Evolutionary conservation across 2,888 invertebrate species (phyloP).

Genomic region (Dendrolimus houi): DNA sequence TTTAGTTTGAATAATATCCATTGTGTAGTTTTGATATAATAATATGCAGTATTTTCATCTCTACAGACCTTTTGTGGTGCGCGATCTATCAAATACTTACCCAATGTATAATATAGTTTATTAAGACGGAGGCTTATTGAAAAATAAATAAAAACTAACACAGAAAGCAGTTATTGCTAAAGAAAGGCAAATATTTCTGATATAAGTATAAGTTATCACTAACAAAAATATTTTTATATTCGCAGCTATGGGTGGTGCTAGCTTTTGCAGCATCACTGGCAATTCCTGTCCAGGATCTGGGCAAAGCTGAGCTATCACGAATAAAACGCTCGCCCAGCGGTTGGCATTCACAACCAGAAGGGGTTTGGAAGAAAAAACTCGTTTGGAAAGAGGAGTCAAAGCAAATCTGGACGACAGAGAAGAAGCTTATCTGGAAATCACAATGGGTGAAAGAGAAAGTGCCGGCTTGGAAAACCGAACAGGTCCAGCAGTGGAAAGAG

Average conservation of each 20-base stretch:
- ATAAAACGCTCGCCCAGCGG: conserved; percentile 74
- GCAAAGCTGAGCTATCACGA: conserved; percentile 51
- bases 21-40: no score
- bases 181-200: no score
- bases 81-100: no score
- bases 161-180: no score
- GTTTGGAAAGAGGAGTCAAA: conserved; percentile 91
- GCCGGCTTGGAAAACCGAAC: conserved; percentile 86
- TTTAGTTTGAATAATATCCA: no score
- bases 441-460: conserved; percentile 85
- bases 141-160: no score
- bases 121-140: no score
- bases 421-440: conserved; percentile 83
- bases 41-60: no score
- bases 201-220: neutral
- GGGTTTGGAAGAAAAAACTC: conserved; percentile 88
- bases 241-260: conserved; percentile 78
- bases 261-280: conserved; percentile 65
- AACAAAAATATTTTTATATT: conserved; percentile 27
- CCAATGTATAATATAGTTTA: no score
- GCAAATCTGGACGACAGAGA: conserved; percentile 84
- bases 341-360: conserved; percentile 77
- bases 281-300: conserved; percentile 43
- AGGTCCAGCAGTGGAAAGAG: conserved; percentile 87
- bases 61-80: no score